Evolutionary conservation across 2,113 vertebrate genomes (phyloP), one percentile per base, ranked within the genome.

Genomic region (Callocephalon fimbriatum): DNA sequence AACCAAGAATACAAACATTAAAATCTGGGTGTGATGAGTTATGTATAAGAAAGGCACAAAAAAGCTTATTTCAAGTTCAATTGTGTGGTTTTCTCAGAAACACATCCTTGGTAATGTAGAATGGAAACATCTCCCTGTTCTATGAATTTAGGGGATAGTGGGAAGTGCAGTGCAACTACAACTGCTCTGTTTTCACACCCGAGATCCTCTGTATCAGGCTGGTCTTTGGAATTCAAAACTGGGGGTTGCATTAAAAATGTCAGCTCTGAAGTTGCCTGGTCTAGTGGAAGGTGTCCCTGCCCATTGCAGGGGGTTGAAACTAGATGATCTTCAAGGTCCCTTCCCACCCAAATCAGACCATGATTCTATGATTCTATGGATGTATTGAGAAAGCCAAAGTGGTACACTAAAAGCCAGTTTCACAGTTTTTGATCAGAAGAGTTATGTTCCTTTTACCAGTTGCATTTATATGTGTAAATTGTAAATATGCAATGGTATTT

Each of bases 1-100:
- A 91, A 93, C 67, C 22, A 45, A 84, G 67, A 84, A 63, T 44
- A 92, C 51, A 62, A 67, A 71, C 77, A 68, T 71, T 71, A 88
- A 90, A 92, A 92, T 80, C 75, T 95, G 95, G 76, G 90, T 93
- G 90, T 96, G 95, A 94, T 93, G 70, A 90, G 53, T 78, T 91
- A 37, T 7, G 42, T 63, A 4, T 63, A 93, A 92, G 83, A 96
- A 95, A 97, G 88, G 65, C 91, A 96, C 91, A 94, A 91, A 95
- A 85, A 76, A 86, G 42, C 29, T 90, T 53, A 90, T 83, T 94
- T 83, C 72, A 54, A 53, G 17, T 19, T 89, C 88, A 92, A 91
- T 86, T 91, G 83, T 72, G 82, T 68, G 68, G 86, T 93, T 78
- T 78, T 95, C 76, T 84, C 65, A 75, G 86, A 71, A 86, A 56